These are phyloP conservation scores for Apodemus agrarius DNA, from an alignment of 2,797 vertebrate species.

Conservation along the genomic window DNA sequence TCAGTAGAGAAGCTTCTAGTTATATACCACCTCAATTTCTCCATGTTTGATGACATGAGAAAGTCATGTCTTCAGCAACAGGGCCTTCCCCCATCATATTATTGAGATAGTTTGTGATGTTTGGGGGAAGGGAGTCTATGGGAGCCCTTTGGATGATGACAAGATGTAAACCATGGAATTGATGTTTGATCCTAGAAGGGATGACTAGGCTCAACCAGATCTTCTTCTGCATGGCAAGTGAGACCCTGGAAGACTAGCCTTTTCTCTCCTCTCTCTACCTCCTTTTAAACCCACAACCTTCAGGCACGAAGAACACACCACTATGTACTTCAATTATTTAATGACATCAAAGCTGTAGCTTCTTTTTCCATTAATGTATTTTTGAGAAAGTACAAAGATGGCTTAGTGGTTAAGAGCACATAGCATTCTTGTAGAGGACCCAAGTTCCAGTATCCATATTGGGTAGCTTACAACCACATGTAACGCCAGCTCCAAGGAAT, in stretches of 20 bases:
- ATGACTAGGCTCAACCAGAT: background rate
- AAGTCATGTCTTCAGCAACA: background rate
- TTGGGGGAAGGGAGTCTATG: background rate
- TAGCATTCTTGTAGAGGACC: background rate
- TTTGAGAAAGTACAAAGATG: background rate
- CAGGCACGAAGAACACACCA: background rate
- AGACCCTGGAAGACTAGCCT: background rate
- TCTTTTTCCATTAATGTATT: slow-evolving; percentile 19
- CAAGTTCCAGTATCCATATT: background rate
- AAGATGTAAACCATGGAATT: background rate
- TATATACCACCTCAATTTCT: background rate
- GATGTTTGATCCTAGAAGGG: background rate
- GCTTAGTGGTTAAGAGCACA: background rate
- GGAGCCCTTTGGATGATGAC: background rate
- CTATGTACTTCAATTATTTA: background rate
- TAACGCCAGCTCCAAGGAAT: background rate
- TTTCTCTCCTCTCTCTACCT: background rate
- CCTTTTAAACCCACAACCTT: background rate
- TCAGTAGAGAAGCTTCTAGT: background rate
- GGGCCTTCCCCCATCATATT: background rate
- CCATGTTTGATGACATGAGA: background rate
- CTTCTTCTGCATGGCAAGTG: background rate
- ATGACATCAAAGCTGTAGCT: slow-evolving; percentile 69
- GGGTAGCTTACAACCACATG: background rate
- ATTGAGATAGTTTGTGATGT: background rate